Evolutionary conservation across 2,888 invertebrate genomes (phyloP).

Genomic region (Sepiola atlantica): DNA sequence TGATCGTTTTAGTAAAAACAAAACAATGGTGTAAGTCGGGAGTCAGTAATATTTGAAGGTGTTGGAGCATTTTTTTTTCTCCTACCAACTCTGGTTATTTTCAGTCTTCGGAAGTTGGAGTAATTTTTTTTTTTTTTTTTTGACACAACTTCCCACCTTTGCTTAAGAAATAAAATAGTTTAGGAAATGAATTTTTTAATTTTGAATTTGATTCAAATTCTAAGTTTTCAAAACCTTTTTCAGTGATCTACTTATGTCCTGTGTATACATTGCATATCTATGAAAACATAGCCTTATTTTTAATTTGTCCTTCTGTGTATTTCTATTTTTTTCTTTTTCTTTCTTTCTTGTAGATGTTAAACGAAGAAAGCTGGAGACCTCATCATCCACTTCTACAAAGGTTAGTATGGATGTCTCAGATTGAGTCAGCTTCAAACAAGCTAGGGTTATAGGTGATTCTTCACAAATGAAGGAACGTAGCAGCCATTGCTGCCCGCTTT

Average conservation of each 20-base stretch:
- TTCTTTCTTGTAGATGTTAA: slow-evolving; percentile 59
- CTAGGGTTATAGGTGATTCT: slow-evolving; percentile 49
- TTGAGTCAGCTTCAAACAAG: slow-evolving; percentile 55
- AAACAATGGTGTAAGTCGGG: too few species aligned
- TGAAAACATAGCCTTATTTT: not conserved
- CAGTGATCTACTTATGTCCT: not conserved
- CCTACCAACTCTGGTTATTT: too few species aligned
- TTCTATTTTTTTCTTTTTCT: not conserved
- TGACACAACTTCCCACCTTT: too few species aligned
- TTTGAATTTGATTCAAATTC: not conserved
- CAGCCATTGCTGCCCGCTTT: slow-evolving; percentile 14
- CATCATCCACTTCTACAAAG: slow-evolving; percentile 64
- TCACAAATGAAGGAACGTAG: slow-evolving; percentile 38
- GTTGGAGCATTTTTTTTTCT: too few species aligned
- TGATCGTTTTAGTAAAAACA: too few species aligned
- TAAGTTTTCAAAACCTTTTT: not conserved
- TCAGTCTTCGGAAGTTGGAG: too few species aligned
- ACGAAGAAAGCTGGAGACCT: slow-evolving; percentile 61
- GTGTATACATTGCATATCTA: not conserved
- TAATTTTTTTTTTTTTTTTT: too few species aligned
- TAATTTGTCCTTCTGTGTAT: not conserved
- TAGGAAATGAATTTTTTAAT: not conserved
- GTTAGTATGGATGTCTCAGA: slow-evolving; percentile 66
- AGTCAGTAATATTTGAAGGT: too few species aligned
- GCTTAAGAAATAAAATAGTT: too few species aligned